Evolutionary conservation across 2,113 vertebrate species (phyloP), one percentile per base, ranked within the genome.

Genomic region (Burhinus oedicnemus): DNA sequence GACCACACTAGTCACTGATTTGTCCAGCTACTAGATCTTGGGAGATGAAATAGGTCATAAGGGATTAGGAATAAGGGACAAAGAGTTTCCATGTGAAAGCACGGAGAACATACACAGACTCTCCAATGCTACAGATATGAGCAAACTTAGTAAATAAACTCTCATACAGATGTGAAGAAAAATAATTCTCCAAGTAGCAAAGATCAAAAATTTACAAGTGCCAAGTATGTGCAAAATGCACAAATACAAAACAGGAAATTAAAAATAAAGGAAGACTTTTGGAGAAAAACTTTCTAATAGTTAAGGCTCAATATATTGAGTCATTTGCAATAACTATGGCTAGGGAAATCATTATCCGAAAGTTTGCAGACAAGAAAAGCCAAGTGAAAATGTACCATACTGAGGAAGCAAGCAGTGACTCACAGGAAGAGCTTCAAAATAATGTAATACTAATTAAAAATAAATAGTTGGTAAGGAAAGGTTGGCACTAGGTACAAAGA

Each of bases 361-460:
- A 68, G 29, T 68, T 70, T 85, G n/a, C 32, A 90, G 64, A 70
- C 62, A 80, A 62, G 45, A 95, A 94, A 92, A 87, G 30, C 16
- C 21, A 77, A 74, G 34, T 74, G 40, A 76, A 85, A 95, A 89
- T 42, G 42, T 61, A 65, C 65, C 32, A 54, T 74, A 49, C 9
- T 0, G 0, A 86, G 27, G 38, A 90, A 92, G 58, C 5, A 76
- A 83, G 61, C 18, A 65, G 34, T 83, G 68, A 87, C 49, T 94
- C 89, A 89, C 10, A 68, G 32, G 34, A 78, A 93, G 45, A 74
- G 22, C 12, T 84, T 64, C 22, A 84, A 87, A 88, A 76, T 78
- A 83, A 80, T 26, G 2, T 38, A 49, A 58, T 57, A 26, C 20
- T 66, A 81, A 81, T 71, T 83, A 66, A 51, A 90, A 89, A 42